Conservation (phyloP, 1,140 invertebrate species). For the Steinernema khuongi region DNA sequence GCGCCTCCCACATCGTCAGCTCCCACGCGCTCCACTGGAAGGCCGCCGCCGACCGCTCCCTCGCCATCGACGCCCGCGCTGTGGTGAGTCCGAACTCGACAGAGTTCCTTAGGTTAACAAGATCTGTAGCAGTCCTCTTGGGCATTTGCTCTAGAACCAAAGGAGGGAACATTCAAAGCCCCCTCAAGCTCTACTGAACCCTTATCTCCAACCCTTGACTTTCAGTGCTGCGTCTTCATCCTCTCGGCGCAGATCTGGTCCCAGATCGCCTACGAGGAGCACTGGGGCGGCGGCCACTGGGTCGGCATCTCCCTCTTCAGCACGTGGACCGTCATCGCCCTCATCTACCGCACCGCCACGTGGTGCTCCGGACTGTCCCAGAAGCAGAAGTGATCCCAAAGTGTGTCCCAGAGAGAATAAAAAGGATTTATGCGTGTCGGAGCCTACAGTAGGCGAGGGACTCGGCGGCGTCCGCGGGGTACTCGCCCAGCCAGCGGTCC, state of each 20-base stretch:
- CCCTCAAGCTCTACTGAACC: neutral
- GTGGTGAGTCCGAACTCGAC: slow-evolving; percentile 36
- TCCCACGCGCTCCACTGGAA: slow-evolving; percentile 54
- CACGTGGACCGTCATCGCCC: slow-evolving; percentile 53
- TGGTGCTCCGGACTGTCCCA: neutral
- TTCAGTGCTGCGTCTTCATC: slow-evolving; percentile 52
- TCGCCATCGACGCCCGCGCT: slow-evolving; percentile 54
- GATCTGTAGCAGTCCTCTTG: neutral
- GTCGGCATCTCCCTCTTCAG: slow-evolving; percentile 56
- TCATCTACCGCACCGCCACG: slow-evolving; percentile 47
- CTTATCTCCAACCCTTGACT: neutral
- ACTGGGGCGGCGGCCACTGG: slow-evolving; percentile 54
- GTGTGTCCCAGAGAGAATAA: neutral
- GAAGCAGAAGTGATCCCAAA: slow-evolving; percentile 23
- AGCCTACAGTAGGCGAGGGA: neutral
- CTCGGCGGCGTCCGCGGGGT: neutral
- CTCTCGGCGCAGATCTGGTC: slow-evolving; percentile 57
- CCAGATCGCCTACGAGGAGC: slow-evolving; percentile 49
- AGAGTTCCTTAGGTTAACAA: neutral
- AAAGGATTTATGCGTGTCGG: neutral
- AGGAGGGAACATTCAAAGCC: neutral
- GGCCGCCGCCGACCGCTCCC: slow-evolving; percentile 35
- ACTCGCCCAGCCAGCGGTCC: neutral
- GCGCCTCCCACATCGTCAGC: slow-evolving; percentile 44
- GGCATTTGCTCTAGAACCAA: neutral